phyloP scores from a whole-genome alignment of 92 coral and sea anemone genomes.

The Umimayanthus chanpuru region DNA sequence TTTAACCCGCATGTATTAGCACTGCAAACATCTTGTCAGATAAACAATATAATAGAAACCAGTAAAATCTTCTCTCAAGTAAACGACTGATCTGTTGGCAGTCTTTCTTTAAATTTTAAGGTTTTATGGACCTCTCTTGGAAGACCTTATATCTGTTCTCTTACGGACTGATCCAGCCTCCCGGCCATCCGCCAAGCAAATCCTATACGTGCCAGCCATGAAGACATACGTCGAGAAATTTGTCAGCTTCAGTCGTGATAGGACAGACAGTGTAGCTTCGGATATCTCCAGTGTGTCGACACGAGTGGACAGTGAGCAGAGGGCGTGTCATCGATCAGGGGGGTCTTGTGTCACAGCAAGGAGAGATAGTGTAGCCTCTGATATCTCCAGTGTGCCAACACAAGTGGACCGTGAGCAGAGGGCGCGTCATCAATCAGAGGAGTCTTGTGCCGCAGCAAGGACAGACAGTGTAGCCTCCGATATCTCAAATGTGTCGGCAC shows the following conservation, averaged over 20 bases:
- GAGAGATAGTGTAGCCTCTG: too few relatives aligned
- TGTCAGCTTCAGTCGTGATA: slow-evolving; percentile 43
- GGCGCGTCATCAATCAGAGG: too few relatives aligned
- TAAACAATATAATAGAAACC: too few relatives aligned
- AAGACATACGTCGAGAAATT: slow-evolving; percentile 73
- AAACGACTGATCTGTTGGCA: neutral
- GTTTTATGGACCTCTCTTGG: slow-evolving; percentile 80
- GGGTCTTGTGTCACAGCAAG: too few relatives aligned
- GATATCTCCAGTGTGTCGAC: slow-evolving; percentile 15
- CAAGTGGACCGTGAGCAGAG: neutral
- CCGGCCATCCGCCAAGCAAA: slow-evolving; percentile 95
- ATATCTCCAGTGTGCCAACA: neutral
- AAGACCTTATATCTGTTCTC: slow-evolving; percentile 85
- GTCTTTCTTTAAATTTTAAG: slow-evolving; percentile 41
- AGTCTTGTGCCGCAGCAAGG: too few relatives aligned
- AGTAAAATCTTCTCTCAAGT: too few relatives aligned
- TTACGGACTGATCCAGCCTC: slow-evolving; percentile 79
- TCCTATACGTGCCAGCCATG: slow-evolving; percentile 91
- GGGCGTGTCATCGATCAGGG: too few relatives aligned
- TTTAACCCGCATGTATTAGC: too few relatives aligned
- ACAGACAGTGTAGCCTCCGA: slow-evolving; percentile 59
- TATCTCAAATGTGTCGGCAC: neutral
- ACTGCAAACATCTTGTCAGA: too few relatives aligned
- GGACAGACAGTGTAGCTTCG: slow-evolving; percentile 60
- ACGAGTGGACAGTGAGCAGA: too few relatives aligned